These are phyloP conservation scores for Amphipyra tragopoginis DNA, from an alignment of 2,888 invertebrate species.

Conservation along the genomic window DNA sequence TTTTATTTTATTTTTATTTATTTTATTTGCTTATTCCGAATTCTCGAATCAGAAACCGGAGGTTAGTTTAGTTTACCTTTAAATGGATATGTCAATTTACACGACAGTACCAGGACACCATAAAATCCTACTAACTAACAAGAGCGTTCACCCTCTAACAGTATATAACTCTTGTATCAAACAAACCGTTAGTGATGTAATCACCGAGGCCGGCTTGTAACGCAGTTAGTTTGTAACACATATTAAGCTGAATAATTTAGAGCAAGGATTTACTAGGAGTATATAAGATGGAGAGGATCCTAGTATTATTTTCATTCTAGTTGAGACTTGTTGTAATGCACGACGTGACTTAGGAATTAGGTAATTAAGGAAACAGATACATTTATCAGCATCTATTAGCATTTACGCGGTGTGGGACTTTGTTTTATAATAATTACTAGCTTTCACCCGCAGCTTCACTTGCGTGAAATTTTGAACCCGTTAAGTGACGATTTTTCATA, in stretches of 20 bases:
- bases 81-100: no score
- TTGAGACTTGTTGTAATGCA: neutral
- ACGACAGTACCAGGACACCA: neutral
- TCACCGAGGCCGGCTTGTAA: conserved; percentile 13
- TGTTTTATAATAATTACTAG: no score
- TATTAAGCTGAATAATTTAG: conserved; percentile 38
- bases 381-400: no score
- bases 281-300: neutral
- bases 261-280: conserved; percentile 11
- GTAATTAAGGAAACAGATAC: no score
- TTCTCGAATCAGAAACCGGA: no score
- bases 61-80: no score
- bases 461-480: no score
- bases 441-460: no score
- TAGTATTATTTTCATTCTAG: conserved; percentile 2
- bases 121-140: neutral
- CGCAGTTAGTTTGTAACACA: conserved; percentile 15
- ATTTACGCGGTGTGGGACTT: no score
- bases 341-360: neutral
- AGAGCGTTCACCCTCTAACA: conserved; percentile 5
- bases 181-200: conserved; percentile 30
- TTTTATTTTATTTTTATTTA: no score
- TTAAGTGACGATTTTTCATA: no score
- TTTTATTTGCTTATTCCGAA: no score
- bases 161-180: conserved; percentile 15